A percentile compares a stretch with the other conserved stretches of the same genome.
phyloP scores from a whole-genome alignment of 2,113 vertebrate genomes.

The Halcyon senegalensis region DNA sequence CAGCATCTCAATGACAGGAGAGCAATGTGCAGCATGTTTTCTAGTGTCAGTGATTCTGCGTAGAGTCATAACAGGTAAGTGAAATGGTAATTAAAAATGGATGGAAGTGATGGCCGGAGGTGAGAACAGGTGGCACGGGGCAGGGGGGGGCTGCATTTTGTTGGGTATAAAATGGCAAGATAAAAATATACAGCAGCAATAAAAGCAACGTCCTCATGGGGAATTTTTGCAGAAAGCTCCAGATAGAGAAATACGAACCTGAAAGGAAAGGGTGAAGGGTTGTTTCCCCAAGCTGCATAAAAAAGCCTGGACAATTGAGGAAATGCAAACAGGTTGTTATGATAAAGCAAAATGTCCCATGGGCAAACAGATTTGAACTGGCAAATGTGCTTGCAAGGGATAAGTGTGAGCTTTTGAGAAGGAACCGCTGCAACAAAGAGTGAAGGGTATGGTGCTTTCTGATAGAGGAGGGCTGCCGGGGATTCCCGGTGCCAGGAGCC shows the following conservation, averaged over 20 bases:
- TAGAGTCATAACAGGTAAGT: slow-evolving; percentile 61
- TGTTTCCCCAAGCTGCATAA: neutral
- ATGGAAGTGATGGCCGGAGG: slow-evolving; percentile 41
- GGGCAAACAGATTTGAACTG: slow-evolving; percentile 45
- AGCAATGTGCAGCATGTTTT: slow-evolving; percentile 19
- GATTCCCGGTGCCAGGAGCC: slow-evolving; percentile 48
- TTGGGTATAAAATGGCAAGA: neutral
- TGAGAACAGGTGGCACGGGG: slow-evolving; percentile 25
- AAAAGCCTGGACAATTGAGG: neutral
- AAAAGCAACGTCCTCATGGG: neutral
- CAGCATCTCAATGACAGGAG: slow-evolving; percentile 64
- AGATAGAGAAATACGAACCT: slow-evolving; percentile 12
- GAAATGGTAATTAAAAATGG: slow-evolving; percentile 65
- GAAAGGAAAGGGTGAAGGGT: neutral
- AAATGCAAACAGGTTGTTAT: slow-evolving; percentile 58
- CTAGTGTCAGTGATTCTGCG: slow-evolving; percentile 45
- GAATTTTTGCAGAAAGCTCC: slow-evolving; percentile 18
- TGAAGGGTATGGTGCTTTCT: neutral
- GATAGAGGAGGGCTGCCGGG: slow-evolving; percentile 43
- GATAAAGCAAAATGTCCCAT: slow-evolving; percentile 42
- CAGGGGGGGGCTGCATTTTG: neutral
- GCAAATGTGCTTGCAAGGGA: slow-evolving; percentile 44
- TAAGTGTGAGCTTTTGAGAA: slow-evolving; percentile 56
- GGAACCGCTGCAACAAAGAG: slow-evolving; percentile 9
- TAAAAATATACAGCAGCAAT: slow-evolving; percentile 3